A percentile compares a stretch with the other conserved stretches of the same genome.
Evolutionary conservation across 2,888 invertebrate species (phyloP).

Genomic region (Drosophila macrospina): DNA sequence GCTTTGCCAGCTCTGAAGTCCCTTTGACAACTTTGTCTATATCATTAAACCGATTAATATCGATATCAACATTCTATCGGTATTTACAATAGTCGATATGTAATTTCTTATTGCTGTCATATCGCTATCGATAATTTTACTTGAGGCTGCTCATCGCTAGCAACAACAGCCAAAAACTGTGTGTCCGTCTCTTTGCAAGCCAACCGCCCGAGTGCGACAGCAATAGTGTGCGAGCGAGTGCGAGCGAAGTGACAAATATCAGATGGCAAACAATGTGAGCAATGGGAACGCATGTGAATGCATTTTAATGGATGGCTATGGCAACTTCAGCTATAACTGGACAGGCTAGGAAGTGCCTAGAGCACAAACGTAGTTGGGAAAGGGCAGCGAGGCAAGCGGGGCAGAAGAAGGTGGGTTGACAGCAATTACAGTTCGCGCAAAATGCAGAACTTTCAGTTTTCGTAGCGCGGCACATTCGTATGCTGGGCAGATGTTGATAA

Average conservation of each 20-base stretch:
- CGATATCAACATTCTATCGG: too few relatives aligned
- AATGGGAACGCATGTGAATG: constrained; percentile 55
- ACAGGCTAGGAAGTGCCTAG: constrained; percentile 1
- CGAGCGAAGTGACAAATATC: constrained; percentile 24
- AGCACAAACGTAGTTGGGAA: neutral
- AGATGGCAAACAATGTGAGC: constrained; percentile 51
- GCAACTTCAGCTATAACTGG: constrained; percentile 19
- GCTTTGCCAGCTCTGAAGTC: too few relatives aligned
- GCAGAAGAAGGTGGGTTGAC: neutral
- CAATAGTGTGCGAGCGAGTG: neutral
- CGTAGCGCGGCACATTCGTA: constrained; percentile 15
- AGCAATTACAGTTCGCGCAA: constrained; percentile 38
- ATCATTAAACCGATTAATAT: too few relatives aligned
- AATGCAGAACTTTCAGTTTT: constrained; percentile 48
- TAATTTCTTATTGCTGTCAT: neutral
- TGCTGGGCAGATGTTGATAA: constrained; percentile 42
- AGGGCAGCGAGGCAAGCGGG: neutral
- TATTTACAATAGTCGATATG: too few relatives aligned
- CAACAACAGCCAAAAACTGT: neutral
- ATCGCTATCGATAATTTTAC: neutral
- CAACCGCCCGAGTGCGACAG: neutral
- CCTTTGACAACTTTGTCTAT: too few relatives aligned
- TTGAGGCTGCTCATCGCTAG: neutral
- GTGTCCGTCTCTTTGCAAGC: neutral
- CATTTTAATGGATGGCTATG: constrained; percentile 59